These are phyloP conservation scores for Eudyptes chrysolophus DNA, from an alignment of 2,113 vertebrate species.

Conservation along the genomic window DNA sequence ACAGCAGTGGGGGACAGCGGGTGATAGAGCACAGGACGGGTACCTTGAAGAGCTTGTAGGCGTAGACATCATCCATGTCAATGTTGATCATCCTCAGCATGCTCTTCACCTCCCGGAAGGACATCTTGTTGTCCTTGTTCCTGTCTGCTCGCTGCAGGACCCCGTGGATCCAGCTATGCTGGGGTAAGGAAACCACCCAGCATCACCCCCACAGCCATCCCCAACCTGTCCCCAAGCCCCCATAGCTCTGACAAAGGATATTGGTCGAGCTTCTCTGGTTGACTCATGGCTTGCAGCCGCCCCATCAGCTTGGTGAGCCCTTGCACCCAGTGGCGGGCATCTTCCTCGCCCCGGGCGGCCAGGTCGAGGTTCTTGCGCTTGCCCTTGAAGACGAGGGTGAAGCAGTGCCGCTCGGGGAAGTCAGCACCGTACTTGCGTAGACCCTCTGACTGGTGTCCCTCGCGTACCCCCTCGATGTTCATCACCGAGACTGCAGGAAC, in stretches of 20 bases:
- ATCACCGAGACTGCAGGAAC: conserved; percentile 82
- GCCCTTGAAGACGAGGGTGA: conserved; percentile 89
- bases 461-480: conserved; percentile 86
- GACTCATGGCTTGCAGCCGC: conserved; percentile 86
- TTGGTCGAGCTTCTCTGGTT: conserved; percentile 92
- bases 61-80: conserved; percentile 88
- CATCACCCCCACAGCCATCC: rapidly evolving
- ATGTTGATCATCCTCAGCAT: conserved; percentile 96
- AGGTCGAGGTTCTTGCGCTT: conserved; percentile 89
- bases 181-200: conserved; percentile 59
- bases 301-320: conserved; percentile 86
- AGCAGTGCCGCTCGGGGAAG: conserved; percentile 82
- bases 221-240: not conserved
- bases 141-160: conserved; percentile 89
- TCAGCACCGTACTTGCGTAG: conserved; percentile 76
- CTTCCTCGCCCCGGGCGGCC: conserved; percentile 77
- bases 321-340: conserved; percentile 88
- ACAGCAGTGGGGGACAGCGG: rapidly evolving
- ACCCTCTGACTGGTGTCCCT: conserved; percentile 90
- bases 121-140: conserved; percentile 94
- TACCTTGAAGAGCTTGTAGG: conserved; percentile 91
- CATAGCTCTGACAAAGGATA: conserved; percentile 79
- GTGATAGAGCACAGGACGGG: rapidly evolving
- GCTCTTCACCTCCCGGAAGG: conserved; percentile 89
- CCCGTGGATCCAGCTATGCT: conserved; percentile 85